Evolutionary conservation across 2,113 vertebrate genomes (phyloP).

Genomic region (Thomomys bottae): DNA sequence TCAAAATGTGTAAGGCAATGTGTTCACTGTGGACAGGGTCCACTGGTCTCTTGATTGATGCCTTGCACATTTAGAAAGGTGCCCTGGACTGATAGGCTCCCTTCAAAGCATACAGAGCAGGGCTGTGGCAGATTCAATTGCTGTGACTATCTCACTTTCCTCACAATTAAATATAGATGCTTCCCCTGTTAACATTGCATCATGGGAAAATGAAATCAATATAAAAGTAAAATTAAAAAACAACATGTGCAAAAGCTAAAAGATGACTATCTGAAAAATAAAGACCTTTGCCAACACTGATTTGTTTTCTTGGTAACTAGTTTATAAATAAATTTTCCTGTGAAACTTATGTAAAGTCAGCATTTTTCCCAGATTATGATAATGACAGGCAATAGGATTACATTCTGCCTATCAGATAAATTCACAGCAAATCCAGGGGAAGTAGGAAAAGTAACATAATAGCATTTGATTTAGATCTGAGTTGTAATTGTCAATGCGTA

Average conservation of each 20-base stretch:
- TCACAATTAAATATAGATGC: background rate
- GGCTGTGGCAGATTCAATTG: background rate
- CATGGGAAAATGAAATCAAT: background rate
- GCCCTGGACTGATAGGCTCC: background rate
- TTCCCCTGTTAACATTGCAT: background rate
- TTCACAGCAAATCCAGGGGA: background rate
- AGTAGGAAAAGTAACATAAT: background rate
- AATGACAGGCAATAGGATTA: background rate
- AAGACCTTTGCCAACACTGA: background rate
- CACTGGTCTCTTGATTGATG: constrained; percentile 47
- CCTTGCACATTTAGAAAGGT: background rate
- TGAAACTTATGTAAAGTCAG: constrained; percentile 12
- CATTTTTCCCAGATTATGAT: constrained; percentile 14
- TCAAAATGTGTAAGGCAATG: background rate
- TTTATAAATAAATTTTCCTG: background rate
- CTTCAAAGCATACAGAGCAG: background rate
- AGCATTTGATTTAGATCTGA: background rate
- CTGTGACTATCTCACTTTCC: constrained; percentile 30
- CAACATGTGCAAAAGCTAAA: background rate
- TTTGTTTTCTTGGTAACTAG: background rate
- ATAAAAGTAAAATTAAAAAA: constrained; percentile 18
- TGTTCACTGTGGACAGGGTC: constrained; percentile 40
- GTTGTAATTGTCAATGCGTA: background rate
- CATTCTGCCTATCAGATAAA: background rate
- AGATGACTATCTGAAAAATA: background rate